Percentiles rank a stretch among this genome's conserved stretches.
These are phyloP conservation scores for Neomorphus geoffroyi DNA, from an alignment of 2,797 vertebrate genomes.

Conservation along the genomic window DNA sequence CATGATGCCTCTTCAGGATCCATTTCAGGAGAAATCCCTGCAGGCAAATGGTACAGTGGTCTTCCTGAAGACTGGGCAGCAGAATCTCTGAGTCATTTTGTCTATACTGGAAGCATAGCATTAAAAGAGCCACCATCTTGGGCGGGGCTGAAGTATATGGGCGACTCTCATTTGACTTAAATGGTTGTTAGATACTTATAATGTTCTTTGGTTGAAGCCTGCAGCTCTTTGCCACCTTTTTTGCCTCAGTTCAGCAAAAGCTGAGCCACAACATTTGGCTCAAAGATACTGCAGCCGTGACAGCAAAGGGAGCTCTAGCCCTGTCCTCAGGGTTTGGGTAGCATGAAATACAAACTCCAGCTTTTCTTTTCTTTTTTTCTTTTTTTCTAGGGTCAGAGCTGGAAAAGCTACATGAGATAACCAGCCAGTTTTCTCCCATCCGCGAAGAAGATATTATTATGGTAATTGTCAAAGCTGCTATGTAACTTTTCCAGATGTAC, in stretches of 20 bases:
- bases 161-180: background rate
- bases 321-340: background rate
- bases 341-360: background rate
- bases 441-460: background rate
- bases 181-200: background rate
- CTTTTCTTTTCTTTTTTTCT: background rate
- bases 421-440: background rate
- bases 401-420: background rate
- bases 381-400: background rate
- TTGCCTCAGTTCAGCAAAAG: background rate
- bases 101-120: background rate
- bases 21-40: background rate
- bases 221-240: background rate
- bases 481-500: background rate
- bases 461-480: background rate
- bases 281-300: background rate
- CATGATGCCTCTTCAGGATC: background rate
- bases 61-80: background rate
- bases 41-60: background rate
- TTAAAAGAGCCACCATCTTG: rapidly evolving
- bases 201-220: background rate
- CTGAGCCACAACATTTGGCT: background rate
- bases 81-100: background rate
- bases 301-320: background rate
- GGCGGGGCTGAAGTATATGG: background rate